Evolutionary conservation across 2,797 vertebrate genomes (phyloP).

Genomic region (Discoglossus pictus): DNA sequence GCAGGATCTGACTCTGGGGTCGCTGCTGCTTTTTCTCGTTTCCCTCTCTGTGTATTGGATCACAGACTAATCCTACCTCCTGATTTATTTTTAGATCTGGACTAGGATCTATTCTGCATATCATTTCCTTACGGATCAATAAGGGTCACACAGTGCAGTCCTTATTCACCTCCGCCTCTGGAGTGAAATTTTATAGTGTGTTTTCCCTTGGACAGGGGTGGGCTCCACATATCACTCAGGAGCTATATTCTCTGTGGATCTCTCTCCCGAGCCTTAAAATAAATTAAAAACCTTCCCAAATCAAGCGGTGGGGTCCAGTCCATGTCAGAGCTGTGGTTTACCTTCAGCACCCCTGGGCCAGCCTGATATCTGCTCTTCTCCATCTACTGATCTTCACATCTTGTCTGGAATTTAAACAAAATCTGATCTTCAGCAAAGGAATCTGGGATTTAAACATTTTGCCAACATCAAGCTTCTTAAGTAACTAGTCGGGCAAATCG

Average conservation of each 20-base stretch:
- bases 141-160: background rate
- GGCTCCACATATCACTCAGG: background rate
- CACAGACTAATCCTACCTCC: background rate
- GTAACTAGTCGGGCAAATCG: background rate
- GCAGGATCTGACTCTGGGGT: background rate
- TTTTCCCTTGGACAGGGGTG: slow-evolving; percentile 17
- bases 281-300: too few relatives aligned
- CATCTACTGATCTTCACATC: background rate
- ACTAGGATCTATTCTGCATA: slow-evolving; percentile 1
- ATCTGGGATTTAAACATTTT: background rate
- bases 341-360: background rate
- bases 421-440: background rate
- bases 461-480: background rate
- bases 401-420: slow-evolving; percentile 25
- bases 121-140: background rate
- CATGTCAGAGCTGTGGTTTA: slow-evolving; percentile 17
- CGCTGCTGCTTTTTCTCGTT: background rate
- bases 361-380: background rate
- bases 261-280: background rate
- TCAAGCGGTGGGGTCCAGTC: background rate
- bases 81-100: slow-evolving; percentile 8
- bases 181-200: slow-evolving; percentile 32
- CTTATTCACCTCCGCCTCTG: slow-evolving; percentile 17
- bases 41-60: too few relatives aligned
- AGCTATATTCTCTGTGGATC: background rate